phyloP scores from a whole-genome alignment of 1,140 invertebrate species.

The Lepidotrigona ventralis region DNA sequence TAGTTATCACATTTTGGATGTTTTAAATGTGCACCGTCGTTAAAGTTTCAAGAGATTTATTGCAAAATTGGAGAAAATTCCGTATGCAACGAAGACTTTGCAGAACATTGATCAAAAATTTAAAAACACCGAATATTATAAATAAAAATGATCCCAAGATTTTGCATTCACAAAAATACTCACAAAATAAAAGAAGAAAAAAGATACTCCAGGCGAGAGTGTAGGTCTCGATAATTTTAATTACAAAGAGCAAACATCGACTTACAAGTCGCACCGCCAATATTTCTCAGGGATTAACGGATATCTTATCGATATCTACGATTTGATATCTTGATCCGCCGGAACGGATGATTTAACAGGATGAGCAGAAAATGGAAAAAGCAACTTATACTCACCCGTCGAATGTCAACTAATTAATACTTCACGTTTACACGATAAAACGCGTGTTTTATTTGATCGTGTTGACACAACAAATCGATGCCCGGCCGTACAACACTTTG shows the following conservation, averaged over 20 bases:
- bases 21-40: too few relatives aligned
- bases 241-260: not conserved
- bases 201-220: too few relatives aligned
- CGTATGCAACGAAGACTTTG: too few relatives aligned
- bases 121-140: too few relatives aligned
- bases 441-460: conserved; percentile 17
- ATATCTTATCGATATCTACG: not conserved
- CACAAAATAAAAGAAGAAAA: too few relatives aligned
- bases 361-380: not conserved
- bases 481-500: not conserved
- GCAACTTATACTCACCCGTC: not conserved
- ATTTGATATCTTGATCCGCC: not conserved
- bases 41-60: too few relatives aligned
- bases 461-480: conserved; percentile 16
- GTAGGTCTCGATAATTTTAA: too few relatives aligned
- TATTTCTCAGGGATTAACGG: not conserved
- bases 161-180: too few relatives aligned
- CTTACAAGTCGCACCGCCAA: not conserved
- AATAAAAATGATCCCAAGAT: too few relatives aligned
- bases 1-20: too few relatives aligned
- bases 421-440: conserved; percentile 5
- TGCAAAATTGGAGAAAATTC: too few relatives aligned
- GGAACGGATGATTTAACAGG: not conserved
- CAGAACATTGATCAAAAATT: too few relatives aligned
- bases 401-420: conserved; percentile 9